These are phyloP conservation scores for Parasteatoda lunata DNA, from an alignment of 2,888 invertebrate species.

Conservation along the genomic window DNA sequence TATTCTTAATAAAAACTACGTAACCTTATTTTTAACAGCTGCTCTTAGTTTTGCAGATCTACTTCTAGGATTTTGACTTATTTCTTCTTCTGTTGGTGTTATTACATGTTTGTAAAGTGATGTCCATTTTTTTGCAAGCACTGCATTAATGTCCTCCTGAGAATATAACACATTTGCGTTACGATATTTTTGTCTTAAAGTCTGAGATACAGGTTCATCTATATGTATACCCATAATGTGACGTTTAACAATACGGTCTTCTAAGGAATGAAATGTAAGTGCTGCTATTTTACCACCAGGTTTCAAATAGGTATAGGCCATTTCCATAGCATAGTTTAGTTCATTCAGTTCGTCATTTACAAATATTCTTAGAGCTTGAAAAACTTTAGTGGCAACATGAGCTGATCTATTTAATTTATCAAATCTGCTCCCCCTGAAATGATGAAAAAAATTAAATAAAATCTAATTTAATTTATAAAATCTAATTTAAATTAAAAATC, in stretches of 20 bases:
- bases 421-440: constrained; percentile 51
- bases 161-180: constrained; percentile 80
- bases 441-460: constrained; percentile 10
- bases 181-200: constrained; percentile 82
- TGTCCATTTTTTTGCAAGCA: constrained; percentile 83
- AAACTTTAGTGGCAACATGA: constrained; percentile 89
- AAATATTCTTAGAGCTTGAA: constrained; percentile 94
- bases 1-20: too few species aligned
- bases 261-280: constrained; percentile 92
- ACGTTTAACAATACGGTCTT: constrained; percentile 93
- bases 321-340: constrained; percentile 88
- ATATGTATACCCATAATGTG: constrained; percentile 83
- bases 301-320: constrained; percentile 85
- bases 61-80: constrained; percentile 86
- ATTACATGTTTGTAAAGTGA: constrained; percentile 87
- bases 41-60: constrained; percentile 92
- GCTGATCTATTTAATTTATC: constrained; percentile 85
- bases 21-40: constrained; percentile 79
- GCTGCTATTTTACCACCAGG: constrained; percentile 85
- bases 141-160: constrained; percentile 79
- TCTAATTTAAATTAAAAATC: too few species aligned
- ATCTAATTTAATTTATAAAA: too few species aligned
- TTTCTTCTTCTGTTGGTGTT: constrained; percentile 83
- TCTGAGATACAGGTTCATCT: constrained; percentile 81
- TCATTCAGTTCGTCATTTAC: constrained; percentile 97